phyloP scores from a whole-genome alignment of 2,797 vertebrate genomes.

The Champsocephalus esox region DNA sequence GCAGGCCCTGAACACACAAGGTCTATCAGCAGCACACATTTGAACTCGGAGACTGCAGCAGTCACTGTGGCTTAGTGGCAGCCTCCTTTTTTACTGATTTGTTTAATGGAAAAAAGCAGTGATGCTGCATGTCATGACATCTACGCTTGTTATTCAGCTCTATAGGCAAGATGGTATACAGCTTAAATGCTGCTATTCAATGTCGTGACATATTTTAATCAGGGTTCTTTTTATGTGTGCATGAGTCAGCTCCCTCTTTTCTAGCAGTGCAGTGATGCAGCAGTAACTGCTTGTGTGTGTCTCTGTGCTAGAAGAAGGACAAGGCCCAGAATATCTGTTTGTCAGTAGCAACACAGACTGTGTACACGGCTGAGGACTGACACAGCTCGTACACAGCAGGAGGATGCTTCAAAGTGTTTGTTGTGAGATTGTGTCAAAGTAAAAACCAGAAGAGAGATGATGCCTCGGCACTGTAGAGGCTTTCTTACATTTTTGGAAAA shows the following conservation, averaged over 20 bases:
- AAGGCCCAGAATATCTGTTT: conserved; percentile 36
- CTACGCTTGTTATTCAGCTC: background rate
- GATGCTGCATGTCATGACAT: conserved; percentile 20
- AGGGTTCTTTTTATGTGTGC: background rate
- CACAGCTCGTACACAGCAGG: conserved; percentile 13
- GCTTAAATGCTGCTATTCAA: background rate
- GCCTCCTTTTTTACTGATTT: conserved; percentile 29
- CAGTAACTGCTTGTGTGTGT: conserved; percentile 29
- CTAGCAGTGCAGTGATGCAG: conserved; percentile 44
- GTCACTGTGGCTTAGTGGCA: conserved; percentile 36
- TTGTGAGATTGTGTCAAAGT: conserved; percentile 10
- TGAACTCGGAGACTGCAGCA: conserved; percentile 62
- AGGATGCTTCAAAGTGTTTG: conserved; percentile 11
- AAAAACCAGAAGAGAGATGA: conserved; percentile 8
- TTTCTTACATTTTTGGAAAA: conserved; percentile 18
- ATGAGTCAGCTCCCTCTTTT: conserved; percentile 6
- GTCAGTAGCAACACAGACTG: conserved; percentile 26
- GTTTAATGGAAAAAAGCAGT: conserved; percentile 30
- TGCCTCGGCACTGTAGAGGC: background rate
- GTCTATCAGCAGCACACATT: conserved; percentile 33
- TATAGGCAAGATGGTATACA: background rate
- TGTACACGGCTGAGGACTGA: conserved; percentile 35
- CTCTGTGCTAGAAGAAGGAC: conserved; percentile 27
- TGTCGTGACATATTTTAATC: background rate
- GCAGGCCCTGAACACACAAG: conserved; percentile 35